Evolutionary conservation across 2,113 vertebrate species (phyloP).

Genomic region (Scomber colias): DNA sequence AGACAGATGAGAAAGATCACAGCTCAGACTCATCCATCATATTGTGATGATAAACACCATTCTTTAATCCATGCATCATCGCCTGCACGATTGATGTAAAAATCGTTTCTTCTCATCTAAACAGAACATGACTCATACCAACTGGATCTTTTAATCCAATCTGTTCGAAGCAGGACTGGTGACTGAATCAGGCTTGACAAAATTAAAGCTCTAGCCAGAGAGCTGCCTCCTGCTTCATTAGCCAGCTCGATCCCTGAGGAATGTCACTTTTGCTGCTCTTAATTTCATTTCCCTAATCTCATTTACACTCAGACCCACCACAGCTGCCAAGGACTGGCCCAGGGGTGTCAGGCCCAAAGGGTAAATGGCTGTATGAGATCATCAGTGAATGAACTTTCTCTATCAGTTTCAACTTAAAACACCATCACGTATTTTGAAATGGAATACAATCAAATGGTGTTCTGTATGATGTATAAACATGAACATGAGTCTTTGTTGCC

Average conservation of each 20-base stretch:
- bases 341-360: slow-evolving; percentile 24
- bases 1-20: not conserved
- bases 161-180: slow-evolving; percentile 31
- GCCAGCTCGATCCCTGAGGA: slow-evolving; percentile 38
- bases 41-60: slow-evolving; percentile 12
- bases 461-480: not conserved
- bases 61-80: slow-evolving; percentile 56
- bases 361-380: not conserved
- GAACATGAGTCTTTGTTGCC: not conserved
- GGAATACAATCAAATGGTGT: too few species aligned
- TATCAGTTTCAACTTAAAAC: not conserved
- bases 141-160: slow-evolving; percentile 64
- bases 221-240: slow-evolving; percentile 59
- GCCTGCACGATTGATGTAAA: slow-evolving; percentile 12
- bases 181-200: slow-evolving; percentile 53
- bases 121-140: slow-evolving; percentile 55
- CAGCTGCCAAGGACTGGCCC: slow-evolving; percentile 6
- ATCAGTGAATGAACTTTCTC: too few species aligned
- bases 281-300: slow-evolving; percentile 69
- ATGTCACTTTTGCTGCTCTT: slow-evolving; percentile 53
- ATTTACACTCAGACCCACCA: slow-evolving; percentile 46
- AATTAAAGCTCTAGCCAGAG: slow-evolving; percentile 59
- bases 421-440: not conserved
- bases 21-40: slow-evolving; percentile 54
- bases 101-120: slow-evolving; percentile 47